Percentiles rank a stretch among this genome's conserved stretches.
phyloP scores from a whole-genome alignment of 1,140 invertebrate genomes.

The Pseudomyrmex dendroicus region DNA sequence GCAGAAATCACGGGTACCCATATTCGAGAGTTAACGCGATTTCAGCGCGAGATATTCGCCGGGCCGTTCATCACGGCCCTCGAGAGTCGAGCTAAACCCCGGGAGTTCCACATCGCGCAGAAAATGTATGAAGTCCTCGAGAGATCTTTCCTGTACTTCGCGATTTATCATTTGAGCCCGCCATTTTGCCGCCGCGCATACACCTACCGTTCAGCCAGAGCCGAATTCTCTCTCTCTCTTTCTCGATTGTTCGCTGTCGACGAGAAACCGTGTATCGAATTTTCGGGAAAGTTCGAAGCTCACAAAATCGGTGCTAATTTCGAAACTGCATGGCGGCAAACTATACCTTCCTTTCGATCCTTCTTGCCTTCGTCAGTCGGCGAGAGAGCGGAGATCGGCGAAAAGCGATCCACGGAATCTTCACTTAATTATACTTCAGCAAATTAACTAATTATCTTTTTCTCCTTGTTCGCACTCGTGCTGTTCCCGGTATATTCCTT shows the following conservation, averaged over 20 bases:
- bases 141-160: slow-evolving; percentile 51
- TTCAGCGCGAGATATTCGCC: slow-evolving; percentile 54
- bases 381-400: background rate
- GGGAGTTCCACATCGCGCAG: slow-evolving; percentile 41
- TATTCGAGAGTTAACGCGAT: slow-evolving; percentile 62
- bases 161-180: slow-evolving; percentile 66
- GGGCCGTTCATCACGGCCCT: slow-evolving; percentile 64
- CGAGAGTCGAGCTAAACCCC: slow-evolving; percentile 56
- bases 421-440: slow-evolving; percentile 70
- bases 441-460: slow-evolving; percentile 76
- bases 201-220: too few species aligned
- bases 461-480: slow-evolving; percentile 15
- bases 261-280: too few species aligned
- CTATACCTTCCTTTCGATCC: background rate
- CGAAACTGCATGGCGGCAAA: background rate
- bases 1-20: slow-evolving; percentile 45
- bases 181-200: slow-evolving; percentile 35
- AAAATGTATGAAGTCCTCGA: slow-evolving; percentile 71
- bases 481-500: slow-evolving; percentile 18
- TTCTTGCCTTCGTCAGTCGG: background rate
- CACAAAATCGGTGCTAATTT: slow-evolving; percentile 36
- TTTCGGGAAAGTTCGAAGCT: background rate
- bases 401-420: slow-evolving; percentile 53
- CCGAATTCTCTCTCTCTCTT: too few species aligned
- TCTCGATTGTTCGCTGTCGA: too few species aligned